Percentiles rank a stretch among this genome's conserved stretches.
These are phyloP conservation scores for Habrosyne pyritoides DNA, from an alignment of 2,888 invertebrate genomes.

Conservation along the genomic window DNA sequence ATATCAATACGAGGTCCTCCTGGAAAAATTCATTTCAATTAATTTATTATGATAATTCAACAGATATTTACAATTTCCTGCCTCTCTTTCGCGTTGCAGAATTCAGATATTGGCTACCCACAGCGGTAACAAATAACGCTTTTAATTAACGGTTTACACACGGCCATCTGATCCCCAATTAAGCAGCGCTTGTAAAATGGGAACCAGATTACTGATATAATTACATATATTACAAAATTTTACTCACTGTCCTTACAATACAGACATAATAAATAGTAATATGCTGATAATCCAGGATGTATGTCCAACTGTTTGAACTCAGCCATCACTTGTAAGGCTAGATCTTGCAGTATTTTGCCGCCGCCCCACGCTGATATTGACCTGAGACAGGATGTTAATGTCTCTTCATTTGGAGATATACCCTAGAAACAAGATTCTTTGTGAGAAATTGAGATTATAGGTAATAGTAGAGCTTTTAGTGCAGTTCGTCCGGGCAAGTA, in stretches of 20 bases:
- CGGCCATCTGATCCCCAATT: no score
- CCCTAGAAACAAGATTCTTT: conserved; percentile 46
- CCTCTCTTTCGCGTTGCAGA: no score
- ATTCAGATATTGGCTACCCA: no score
- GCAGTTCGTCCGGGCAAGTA: no score
- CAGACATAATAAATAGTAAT: conserved; percentile 87
- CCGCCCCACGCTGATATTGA: conserved; percentile 74
- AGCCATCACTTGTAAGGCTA: conserved; percentile 61
- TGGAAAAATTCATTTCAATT: conserved; percentile 55
- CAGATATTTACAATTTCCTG: no score
- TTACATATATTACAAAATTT: conserved; percentile 11
- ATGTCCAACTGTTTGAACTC: conserved; percentile 84
- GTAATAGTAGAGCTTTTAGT: no score
- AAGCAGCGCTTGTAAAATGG: no score
- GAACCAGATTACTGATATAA: neutral
- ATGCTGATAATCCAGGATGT: conserved; percentile 89
- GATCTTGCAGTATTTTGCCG: conserved; percentile 58
- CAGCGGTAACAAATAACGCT: no score
- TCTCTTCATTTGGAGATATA: conserved; percentile 63
- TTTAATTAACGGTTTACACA: no score
- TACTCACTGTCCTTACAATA: conserved; percentile 88
- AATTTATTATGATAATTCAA: no score
- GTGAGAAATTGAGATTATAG: no score
- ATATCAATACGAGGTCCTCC: conserved; percentile 86
- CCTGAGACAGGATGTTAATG: conserved; percentile 60